Percentiles rank a stretch among this genome's conserved stretches.
Evolutionary conservation across 2,888 invertebrate species (phyloP).

Genomic region (Diploptera punctata): DNA sequence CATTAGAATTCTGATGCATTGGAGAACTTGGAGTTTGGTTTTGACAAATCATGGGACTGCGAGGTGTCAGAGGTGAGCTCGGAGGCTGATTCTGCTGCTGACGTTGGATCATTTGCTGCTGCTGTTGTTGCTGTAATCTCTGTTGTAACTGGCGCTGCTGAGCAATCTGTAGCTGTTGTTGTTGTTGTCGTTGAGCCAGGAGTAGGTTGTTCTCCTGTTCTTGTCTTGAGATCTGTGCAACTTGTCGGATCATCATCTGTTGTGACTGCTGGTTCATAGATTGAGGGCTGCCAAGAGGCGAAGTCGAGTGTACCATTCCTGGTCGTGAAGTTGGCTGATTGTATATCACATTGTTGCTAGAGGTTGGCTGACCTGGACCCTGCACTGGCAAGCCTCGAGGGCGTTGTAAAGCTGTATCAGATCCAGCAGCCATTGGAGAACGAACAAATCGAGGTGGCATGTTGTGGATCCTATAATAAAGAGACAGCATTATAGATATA

Average conservation of each 20-base stretch:
- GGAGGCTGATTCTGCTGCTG: conserved; percentile 48
- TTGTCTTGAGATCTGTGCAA: conserved; percentile 20
- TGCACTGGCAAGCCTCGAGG: conserved; percentile 34
- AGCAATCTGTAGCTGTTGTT: conserved; percentile 33
- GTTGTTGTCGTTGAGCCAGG: conserved; percentile 54
- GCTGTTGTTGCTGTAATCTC: conserved; percentile 30
- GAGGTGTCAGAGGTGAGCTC: conserved; percentile 60
- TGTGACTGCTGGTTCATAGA: conserved; percentile 52
- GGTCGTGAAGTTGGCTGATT: conserved; percentile 30
- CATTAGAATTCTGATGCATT: conserved; percentile 53
- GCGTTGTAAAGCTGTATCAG: conserved; percentile 27
- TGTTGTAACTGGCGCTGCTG: conserved; percentile 26
- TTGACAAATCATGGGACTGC: conserved; percentile 56
- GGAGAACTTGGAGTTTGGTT: conserved; percentile 61
- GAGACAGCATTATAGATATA: neutral
- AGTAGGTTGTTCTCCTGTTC: conserved; percentile 52
- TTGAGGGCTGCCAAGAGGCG: conserved; percentile 53
- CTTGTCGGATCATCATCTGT: conserved; percentile 52
- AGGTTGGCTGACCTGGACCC: conserved; percentile 23
- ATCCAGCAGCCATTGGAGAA: conserved; percentile 51
- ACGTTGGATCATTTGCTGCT: conserved; percentile 31
- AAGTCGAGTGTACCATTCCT: conserved; percentile 34
- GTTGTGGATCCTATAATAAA: conserved; percentile 42
- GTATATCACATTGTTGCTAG: conserved; percentile 28
- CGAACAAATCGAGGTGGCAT: conserved; percentile 56